Evolutionary conservation across 2,797 vertebrate genomes (phyloP).

Genomic region (Cossypha niveicapilla): DNA sequence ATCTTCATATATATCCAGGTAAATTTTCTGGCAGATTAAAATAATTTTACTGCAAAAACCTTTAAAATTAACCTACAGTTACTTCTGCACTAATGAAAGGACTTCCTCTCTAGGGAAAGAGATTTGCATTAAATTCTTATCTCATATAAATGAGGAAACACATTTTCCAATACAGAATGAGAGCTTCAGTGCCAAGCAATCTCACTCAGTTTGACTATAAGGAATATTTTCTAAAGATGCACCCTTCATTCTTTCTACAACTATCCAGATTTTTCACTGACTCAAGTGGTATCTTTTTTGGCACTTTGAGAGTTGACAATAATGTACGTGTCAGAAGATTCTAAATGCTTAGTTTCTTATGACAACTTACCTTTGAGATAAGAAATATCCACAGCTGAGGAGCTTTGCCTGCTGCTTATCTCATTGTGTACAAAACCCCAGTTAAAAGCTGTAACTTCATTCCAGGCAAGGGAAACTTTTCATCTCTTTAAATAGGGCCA

Average conservation of each 20-base stretch:
- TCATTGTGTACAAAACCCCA: background rate
- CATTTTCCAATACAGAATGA: background rate
- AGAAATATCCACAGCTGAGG: background rate
- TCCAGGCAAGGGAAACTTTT: background rate
- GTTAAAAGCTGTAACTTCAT: background rate
- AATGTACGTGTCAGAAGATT: background rate
- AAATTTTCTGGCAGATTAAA: background rate
- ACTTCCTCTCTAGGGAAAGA: background rate
- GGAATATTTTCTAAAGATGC: background rate
- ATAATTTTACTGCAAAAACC: background rate
- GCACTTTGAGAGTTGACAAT: background rate
- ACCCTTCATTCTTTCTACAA: background rate
- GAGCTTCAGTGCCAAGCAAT: background rate
- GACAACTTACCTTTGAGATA: background rate
- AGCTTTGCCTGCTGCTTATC: background rate
- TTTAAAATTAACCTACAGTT: constrained; percentile 7
- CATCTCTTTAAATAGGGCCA: background rate
- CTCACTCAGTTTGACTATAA: background rate
- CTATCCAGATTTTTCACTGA: background rate
- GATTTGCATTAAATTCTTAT: constrained; percentile 2
- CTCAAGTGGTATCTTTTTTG: background rate
- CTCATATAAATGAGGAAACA: background rate
- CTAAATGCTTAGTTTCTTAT: background rate
- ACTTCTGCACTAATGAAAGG: background rate
- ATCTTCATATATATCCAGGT: background rate